A percentile compares a stretch with the other conserved stretches of the same genome.
Evolutionary conservation across 2,888 invertebrate species (phyloP).

Genomic region (Meloe dianella): DNA sequence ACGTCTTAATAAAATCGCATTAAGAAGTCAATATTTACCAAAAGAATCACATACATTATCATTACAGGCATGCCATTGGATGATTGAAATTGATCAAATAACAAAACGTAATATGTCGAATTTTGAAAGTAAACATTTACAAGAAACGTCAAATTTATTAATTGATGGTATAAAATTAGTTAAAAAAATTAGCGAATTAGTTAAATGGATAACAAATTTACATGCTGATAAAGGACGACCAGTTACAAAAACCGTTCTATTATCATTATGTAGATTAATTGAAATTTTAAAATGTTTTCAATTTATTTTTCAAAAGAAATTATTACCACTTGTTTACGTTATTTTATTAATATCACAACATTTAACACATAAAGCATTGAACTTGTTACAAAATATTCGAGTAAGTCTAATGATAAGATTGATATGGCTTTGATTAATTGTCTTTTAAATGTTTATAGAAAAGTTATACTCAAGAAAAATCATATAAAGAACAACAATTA

Average conservation of each 20-base stretch:
- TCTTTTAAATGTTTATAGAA: slow-evolving; percentile 57
- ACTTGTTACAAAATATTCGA: slow-evolving; percentile 71
- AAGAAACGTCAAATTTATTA: slow-evolving; percentile 63
- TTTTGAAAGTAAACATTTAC: slow-evolving; percentile 64
- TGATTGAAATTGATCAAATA: slow-evolving; percentile 66
- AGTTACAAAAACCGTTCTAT: slow-evolving; percentile 76
- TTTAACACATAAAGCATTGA: slow-evolving; percentile 75
- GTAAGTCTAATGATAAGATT: slow-evolving; percentile 54
- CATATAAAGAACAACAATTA: slow-evolving; percentile 69
- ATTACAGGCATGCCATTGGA: slow-evolving; percentile 66
- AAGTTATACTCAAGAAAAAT: slow-evolving; percentile 66
- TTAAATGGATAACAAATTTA: slow-evolving; percentile 71
- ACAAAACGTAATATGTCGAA: slow-evolving; percentile 60
- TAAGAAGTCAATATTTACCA: slow-evolving; percentile 65
- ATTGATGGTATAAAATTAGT: slow-evolving; percentile 61
- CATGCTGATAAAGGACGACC: slow-evolving; percentile 75
- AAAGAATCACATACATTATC: slow-evolving; percentile 67
- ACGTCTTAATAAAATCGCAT: slow-evolving; percentile 65
- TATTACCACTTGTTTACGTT: slow-evolving; percentile 73
- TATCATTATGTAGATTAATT: slow-evolving; percentile 78
- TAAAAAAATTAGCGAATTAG: slow-evolving; percentile 59
- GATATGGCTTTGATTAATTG: slow-evolving; percentile 15
- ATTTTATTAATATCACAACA: slow-evolving; percentile 81
- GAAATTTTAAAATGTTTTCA: slow-evolving; percentile 82
- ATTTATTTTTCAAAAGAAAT: slow-evolving; percentile 71